These are phyloP conservation scores for Thamnophis sirtalis DNA, from an alignment of 2,113 vertebrate species.

Conservation along the genomic window DNA sequence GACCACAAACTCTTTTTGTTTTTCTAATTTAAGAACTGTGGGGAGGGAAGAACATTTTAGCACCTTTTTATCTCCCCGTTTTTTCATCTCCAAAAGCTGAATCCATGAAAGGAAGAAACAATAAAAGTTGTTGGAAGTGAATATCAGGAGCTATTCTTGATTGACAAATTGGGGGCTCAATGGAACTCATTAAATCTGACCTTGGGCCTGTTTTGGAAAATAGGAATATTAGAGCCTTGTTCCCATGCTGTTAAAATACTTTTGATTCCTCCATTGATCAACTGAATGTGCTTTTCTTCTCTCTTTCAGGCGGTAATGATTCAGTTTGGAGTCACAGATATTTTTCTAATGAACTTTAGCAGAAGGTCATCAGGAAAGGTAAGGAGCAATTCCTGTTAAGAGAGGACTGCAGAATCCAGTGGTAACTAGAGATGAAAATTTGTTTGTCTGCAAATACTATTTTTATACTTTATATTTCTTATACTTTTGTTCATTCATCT, in stretches of 20 bases:
- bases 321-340: constrained; percentile 14
- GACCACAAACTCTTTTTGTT: neutral
- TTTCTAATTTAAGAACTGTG: neutral
- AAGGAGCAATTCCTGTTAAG: neutral
- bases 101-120: neutral
- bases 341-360: constrained; percentile 12
- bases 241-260: neutral
- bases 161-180: neutral
- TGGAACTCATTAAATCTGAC: neutral
- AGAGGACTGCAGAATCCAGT: neutral
- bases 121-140: neutral
- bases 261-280: neutral
- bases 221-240: neutral
- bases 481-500: neutral
- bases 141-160: neutral
- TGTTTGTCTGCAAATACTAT: neutral
- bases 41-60: neutral
- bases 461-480: neutral
- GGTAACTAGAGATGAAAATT: neutral
- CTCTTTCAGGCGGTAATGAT: neutral
- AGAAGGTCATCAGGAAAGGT: neutral
- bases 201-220: neutral
- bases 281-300: neutral
- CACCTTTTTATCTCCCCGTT: neutral
- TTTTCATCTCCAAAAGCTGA: neutral